phyloP scores from a whole-genome alignment of 1,140 invertebrate species.

The Mizuhopecten yessoensis region DNA sequence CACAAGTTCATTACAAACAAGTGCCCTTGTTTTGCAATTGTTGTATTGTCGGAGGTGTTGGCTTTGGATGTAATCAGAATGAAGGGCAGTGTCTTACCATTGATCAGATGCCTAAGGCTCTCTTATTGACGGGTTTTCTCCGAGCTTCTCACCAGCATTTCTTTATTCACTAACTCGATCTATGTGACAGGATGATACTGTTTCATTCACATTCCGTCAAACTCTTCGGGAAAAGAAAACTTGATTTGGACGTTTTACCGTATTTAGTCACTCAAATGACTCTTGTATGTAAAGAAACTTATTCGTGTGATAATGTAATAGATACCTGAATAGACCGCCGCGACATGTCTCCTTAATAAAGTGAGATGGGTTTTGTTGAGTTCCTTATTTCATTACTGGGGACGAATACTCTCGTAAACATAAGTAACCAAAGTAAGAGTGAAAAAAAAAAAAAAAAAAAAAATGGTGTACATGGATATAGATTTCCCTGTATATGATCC shows the following conservation, averaged over 20 bases:
- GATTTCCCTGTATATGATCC: too few species aligned
- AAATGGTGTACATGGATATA: too few species aligned
- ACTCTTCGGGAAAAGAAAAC: constrained; percentile 1
- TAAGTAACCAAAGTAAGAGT: too few species aligned
- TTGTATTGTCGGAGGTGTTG: not conserved
- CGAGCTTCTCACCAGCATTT: not conserved
- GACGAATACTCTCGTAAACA: too few species aligned
- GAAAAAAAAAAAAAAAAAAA: too few species aligned
- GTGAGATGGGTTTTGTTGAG: not conserved
- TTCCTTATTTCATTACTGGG: too few species aligned
- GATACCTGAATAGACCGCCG: not conserved
- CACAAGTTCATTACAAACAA: constrained; percentile 15
- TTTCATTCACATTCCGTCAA: not conserved
- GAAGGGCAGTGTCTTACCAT: not conserved
- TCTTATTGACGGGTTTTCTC: not conserved
- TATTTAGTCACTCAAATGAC: constrained; percentile 18
- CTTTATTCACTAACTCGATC: not conserved
- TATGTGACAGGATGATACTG: not conserved
- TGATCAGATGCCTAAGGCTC: not conserved
- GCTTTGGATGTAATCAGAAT: not conserved
- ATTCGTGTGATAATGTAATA: not conserved
- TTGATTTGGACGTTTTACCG: constrained; percentile 23
- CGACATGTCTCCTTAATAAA: not conserved
- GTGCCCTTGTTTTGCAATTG: not conserved
- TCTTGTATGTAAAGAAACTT: not conserved